Conservation (phyloP, 1,140 invertebrate species). For the Radopholus similis region DNA sequence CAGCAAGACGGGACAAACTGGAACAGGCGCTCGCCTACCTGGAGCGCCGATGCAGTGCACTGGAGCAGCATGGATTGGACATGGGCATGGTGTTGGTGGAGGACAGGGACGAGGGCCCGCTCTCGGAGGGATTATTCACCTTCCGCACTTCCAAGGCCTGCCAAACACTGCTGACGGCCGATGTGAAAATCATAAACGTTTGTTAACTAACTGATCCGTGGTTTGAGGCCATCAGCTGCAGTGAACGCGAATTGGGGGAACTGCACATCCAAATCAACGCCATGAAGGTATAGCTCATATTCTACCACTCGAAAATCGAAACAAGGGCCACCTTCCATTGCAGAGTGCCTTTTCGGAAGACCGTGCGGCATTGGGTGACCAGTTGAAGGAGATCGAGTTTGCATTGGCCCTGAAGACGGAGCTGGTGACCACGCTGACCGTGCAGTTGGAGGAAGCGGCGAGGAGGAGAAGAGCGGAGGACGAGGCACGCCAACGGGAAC, state of each 20-base stretch:
- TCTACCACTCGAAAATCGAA: background rate
- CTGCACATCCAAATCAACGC: slow-evolving; percentile 8
- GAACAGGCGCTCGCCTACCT: slow-evolving; percentile 50
- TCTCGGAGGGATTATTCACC: slow-evolving; percentile 3
- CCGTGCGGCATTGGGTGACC: slow-evolving; percentile 36
- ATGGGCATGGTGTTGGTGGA: slow-evolving; percentile 7
- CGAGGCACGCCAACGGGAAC: slow-evolving; percentile 37
- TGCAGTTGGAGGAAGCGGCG: slow-evolving; percentile 48
- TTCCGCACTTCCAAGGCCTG: background rate
- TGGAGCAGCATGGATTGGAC: background rate
- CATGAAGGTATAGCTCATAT: background rate
- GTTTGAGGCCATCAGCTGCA: slow-evolving; percentile 10
- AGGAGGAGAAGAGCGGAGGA: slow-evolving; percentile 34
- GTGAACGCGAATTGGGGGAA: slow-evolving; percentile 13
- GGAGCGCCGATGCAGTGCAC: slow-evolving; percentile 46
- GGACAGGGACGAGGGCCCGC: background rate
- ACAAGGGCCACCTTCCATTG: slow-evolving; percentile 17
- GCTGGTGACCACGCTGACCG: slow-evolving; percentile 46
- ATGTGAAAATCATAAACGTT: no score
- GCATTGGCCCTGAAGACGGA: slow-evolving; percentile 49
- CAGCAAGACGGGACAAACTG: slow-evolving; percentile 44
- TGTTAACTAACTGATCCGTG: no score
- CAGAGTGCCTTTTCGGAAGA: slow-evolving; percentile 46
- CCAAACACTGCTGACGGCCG: slow-evolving; percentile 13
- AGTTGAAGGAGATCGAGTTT: slow-evolving; percentile 52